Base-by-base conservation (phyloP, 1,140 invertebrate genomes). In the Marisa cornuarietis region DNA sequence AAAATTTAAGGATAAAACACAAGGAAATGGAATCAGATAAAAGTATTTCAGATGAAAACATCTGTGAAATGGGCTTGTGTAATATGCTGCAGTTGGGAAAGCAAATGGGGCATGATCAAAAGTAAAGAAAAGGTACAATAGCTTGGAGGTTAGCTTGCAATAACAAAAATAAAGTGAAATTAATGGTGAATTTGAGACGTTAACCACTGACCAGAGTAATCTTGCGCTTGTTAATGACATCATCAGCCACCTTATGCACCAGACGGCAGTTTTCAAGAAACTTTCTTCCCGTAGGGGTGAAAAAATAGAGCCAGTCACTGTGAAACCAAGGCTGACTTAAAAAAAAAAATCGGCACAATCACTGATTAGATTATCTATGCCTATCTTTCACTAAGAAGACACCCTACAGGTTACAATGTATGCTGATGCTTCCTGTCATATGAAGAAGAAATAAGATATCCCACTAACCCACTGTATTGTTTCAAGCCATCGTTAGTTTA, bases 161-260 rank as follows among this genome's bases (percentile, higher is more conserved):
- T 63, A 42, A 42, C 1, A 42, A 42, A 42, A 42, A n/a, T n/a
- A n/a, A 42, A 42, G 6, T 0, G 31, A 42, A 0, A 42, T 42
- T 42, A 42, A 42, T 42, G 6, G 31, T 42, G 31, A 42, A 42
- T 42, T 42, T 42, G 18, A 63, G n/a, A 63, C n/a, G 0, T 63
- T 63, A n/a, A 4, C 10, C 4, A 54, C 85, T 78, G 66, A 83
- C 83, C 75, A 86, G 63, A 42, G 62, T 51, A 42, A 80, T 73
- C 66, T 66, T 81, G 24, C 84, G 77, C 42, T 83, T 82, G n/a
- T 66, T 26, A 54, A 87, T 86, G 11, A 87, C 76, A 26, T 85
- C 81, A 31, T 82, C 77, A 24, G 83, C 81, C 52, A 85, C 83
- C 22, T 78, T 81, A 71, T 87, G 85, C 14, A 85, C 84, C 61